phyloP scores from a whole-genome alignment of 2,888 invertebrate genomes.

The Thumatha senex region DNA sequence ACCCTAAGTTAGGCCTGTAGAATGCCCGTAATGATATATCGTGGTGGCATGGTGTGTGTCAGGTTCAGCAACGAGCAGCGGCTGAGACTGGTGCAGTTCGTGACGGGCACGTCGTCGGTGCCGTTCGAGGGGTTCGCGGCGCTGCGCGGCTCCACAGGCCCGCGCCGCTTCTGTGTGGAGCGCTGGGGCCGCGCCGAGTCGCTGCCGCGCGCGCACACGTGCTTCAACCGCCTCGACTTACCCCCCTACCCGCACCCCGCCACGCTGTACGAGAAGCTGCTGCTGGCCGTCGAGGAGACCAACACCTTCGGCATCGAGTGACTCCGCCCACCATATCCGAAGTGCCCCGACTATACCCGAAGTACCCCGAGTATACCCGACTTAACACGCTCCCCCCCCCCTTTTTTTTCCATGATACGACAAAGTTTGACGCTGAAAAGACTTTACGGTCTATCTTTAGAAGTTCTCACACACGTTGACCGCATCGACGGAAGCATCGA shows the following conservation, averaged over 20 bases:
- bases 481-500: too few relatives aligned
- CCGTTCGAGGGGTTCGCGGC: conserved; percentile 99
- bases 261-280: conserved; percentile 94
- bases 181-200: conserved; percentile 98
- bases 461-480: too few relatives aligned
- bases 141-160: conserved; percentile 96
- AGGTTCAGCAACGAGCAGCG: conserved; percentile 97
- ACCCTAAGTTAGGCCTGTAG: too few relatives aligned
- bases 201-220: conserved; percentile 97
- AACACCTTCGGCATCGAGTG: conserved; percentile 98
- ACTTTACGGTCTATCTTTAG: too few relatives aligned
- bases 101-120: conserved; percentile 98
- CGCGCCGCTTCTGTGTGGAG: conserved; percentile 97
- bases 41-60: too few relatives aligned
- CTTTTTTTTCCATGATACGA: too few relatives aligned
- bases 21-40: too few relatives aligned
- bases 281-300: conserved; percentile 97
- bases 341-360: too few relatives aligned
- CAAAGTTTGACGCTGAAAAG: too few relatives aligned
- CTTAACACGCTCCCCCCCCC: too few relatives aligned
- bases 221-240: conserved; percentile 98
- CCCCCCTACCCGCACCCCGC: conserved; percentile 97
- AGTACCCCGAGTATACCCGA: too few relatives aligned
- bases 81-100: conserved; percentile 96
- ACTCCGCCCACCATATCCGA: too few relatives aligned